Percentiles rank a stretch among this genome's conserved stretches.
Conservation (phyloP, 2,797 vertebrate genomes). For the Xenopus petersii region DNA sequence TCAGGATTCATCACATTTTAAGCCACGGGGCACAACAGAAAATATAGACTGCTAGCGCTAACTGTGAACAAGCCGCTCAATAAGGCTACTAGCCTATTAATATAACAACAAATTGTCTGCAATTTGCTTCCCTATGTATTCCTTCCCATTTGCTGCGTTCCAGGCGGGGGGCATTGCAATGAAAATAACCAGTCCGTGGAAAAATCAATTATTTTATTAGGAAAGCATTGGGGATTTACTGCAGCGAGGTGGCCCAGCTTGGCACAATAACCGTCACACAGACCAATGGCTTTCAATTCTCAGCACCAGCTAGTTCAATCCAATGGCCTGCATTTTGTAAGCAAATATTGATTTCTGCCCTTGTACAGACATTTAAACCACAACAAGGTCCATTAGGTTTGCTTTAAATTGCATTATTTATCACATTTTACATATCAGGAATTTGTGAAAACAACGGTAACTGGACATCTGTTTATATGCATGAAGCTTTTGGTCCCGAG, state of each 20-base stretch:
- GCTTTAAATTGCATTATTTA: constrained; percentile 33
- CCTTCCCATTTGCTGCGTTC: not conserved
- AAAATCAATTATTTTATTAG: constrained; percentile 48
- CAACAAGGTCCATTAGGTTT: constrained; percentile 13
- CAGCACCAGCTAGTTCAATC: constrained; percentile 28
- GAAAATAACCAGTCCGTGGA: constrained; percentile 34
- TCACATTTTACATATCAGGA: constrained; percentile 2
- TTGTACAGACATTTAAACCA: constrained; percentile 31
- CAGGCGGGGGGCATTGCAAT: constrained; percentile 1
- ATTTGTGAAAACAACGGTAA: not conserved
- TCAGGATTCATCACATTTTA: constrained; percentile 5
- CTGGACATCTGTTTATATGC: too few relatives aligned
- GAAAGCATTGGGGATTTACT: constrained; percentile 20
- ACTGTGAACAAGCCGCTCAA: constrained; percentile 17
- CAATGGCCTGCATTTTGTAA: constrained; percentile 36
- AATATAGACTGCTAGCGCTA: constrained; percentile 6
- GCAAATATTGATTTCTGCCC: constrained; percentile 32
- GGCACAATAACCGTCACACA: constrained; percentile 38
- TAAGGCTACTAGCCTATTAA: constrained; percentile 17
- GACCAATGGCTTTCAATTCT: constrained; percentile 40
- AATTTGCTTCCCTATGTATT: not conserved
- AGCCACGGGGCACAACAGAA: not conserved
- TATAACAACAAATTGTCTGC: constrained; percentile 16
- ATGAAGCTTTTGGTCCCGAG: too few relatives aligned
- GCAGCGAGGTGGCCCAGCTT: constrained; percentile 20